These are phyloP conservation scores for Nymphicus hollandicus DNA, from an alignment of 2,113 vertebrate species.

Conservation along the genomic window DNA sequence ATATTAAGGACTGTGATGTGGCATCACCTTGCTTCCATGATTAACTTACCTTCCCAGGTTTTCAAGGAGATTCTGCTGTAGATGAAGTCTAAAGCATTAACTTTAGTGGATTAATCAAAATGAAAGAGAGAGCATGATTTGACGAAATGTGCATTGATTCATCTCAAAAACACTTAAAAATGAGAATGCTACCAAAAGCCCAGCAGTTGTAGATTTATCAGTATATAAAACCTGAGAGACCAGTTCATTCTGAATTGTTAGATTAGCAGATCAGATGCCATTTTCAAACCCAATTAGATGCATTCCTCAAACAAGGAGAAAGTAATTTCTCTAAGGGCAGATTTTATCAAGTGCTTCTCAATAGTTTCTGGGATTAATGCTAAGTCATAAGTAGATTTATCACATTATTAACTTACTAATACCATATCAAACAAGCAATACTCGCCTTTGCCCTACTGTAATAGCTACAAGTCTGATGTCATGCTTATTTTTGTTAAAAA, in stretches of 20 bases:
- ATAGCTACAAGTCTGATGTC: conserved; percentile 23
- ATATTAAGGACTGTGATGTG: not conserved
- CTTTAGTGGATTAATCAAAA: conserved; percentile 23
- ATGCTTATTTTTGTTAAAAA: conserved; percentile 3
- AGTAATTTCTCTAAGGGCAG: conserved; percentile 49
- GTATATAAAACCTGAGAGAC: conserved; percentile 25
- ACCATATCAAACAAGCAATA: conserved; percentile 6
- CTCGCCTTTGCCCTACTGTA: conserved; percentile 13
- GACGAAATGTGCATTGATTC: conserved; percentile 40
- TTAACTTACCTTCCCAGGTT: conserved; percentile 2
- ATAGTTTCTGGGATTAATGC: conserved; percentile 57
- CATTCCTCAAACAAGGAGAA: conserved; percentile 31
- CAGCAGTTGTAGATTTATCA: conserved; percentile 3
- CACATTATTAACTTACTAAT: conserved; percentile 59
- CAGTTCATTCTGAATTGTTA: conserved; percentile 22
- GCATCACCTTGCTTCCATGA: not conserved
- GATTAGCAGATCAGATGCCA: conserved; percentile 25
- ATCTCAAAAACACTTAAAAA: conserved; percentile 37
- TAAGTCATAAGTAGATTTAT: conserved; percentile 65
- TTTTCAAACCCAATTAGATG: conserved; percentile 48
- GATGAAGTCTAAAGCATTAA: not conserved
- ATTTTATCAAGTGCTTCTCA: conserved; percentile 67
- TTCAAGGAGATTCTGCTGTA: conserved; percentile 43
- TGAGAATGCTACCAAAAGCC: conserved; percentile 18
- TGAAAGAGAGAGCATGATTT: not conserved